These are phyloP conservation scores for Drosophila oshimai DNA, from an alignment of 1,140 invertebrate genomes.

Conservation along the genomic window DNA sequence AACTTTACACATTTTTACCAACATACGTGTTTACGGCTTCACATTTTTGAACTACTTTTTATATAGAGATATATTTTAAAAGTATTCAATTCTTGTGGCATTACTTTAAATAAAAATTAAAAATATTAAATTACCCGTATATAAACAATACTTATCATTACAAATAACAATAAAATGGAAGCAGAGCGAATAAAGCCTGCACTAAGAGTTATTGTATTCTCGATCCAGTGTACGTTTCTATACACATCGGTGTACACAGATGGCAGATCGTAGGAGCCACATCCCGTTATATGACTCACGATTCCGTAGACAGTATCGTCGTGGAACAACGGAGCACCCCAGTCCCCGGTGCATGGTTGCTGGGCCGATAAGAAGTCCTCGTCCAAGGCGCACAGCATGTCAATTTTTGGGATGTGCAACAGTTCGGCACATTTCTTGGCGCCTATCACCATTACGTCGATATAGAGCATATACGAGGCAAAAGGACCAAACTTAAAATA, in stretches of 20 bases:
- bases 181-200: background rate
- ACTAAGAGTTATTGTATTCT: background rate
- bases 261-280: background rate
- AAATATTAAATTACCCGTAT: background rate
- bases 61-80: no score
- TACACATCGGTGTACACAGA: constrained; percentile 45
- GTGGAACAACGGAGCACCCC: constrained; percentile 25
- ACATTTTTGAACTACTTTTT: no score
- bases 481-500: background rate
- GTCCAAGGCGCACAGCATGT: constrained; percentile 37
- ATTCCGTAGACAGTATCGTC: constrained; percentile 18
- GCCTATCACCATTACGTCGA: background rate
- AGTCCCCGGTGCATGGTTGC: constrained; percentile 43
- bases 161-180: background rate
- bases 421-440: background rate
- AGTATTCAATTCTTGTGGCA: no score
- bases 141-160: background rate
- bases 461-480: background rate
- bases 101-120: background rate
- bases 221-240: constrained; percentile 19
- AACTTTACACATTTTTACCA: no score
- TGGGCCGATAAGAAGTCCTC: background rate
- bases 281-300: constrained; percentile 13
- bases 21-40: no score
- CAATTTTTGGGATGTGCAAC: background rate